Evolutionary conservation across 1,140 invertebrate genomes (phyloP), one percentile per base, ranked within the genome.

Genomic region (Ceratina calcarata): DNA sequence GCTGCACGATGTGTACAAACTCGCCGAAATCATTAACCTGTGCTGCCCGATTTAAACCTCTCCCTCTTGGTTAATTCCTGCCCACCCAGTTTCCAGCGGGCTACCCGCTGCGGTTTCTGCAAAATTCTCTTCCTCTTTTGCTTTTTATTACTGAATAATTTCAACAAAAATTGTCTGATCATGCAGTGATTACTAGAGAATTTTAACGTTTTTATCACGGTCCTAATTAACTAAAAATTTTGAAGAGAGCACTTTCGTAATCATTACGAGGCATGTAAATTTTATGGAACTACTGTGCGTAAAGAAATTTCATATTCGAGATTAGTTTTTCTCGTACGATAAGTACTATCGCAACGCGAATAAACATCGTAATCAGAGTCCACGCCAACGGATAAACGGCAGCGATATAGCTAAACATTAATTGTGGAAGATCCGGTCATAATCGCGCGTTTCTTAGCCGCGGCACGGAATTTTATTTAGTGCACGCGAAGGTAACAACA

Each of bases 1-100:
- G 68, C 81, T 51, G 81, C 73, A 2, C 72, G 57, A 24, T 87
- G 82, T 87, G 88, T 87, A 86, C 78, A 85, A 88, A 87, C 82
- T 80, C 77, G 82, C 82, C 86, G 78, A 86, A 90, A 87, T 91
- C 87, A 90, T 91, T 91, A 91, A 87, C 82, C 82, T 81, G 58
- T 27, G 75, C 67, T 68, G 81, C 53, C 71, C 70, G 71, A 75
- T 78, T 81, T 82, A 79, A 76, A 71, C 61, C 27, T 24, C 78
- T 55, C n/a, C 69, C n/a, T 45, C 37, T 22, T 16, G 22, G 15
- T 15, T 45, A 45, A 45, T 10, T 10, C 61, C 2, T 45, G 45
- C 22, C 49, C 60, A 27, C 60, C 27, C 62, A 37, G 62, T 58
- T 75, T 67, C 22, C 62, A n/a, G 20, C 20, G 20, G 10, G 1